Base-by-base conservation (phyloP, 2,888 invertebrate species). In the Cosmorhoe ocellata region DNA sequence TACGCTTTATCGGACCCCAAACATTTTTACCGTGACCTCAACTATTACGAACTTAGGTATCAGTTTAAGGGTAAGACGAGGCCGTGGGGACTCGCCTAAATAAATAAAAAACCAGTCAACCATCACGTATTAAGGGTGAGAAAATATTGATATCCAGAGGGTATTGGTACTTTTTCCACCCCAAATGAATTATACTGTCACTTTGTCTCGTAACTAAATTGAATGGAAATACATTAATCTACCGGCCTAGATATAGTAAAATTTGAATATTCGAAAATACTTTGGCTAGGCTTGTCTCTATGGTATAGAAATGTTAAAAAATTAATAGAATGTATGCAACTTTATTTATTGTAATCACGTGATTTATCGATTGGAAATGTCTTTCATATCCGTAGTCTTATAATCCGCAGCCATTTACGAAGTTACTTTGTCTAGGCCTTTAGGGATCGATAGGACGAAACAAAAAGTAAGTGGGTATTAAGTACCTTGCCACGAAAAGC, bases 21-120 rank as follows among this genome's bases (percentile, higher is more conserved):
- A 48, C 52, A 61, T 47, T 56, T 55, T 61, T 51, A 46, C 56
- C 52, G 18, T 43, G 45, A 38, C 37, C 45, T 42, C 37, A 38
- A 51, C 60, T 51, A 59, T 64, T 63, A 61, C 56, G 57, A 60
- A 62, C 53, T 63, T 61, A 52, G 3, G 56, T 57, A 55, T 52
- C 58, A 58, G 52, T 62, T 58, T 60, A 52, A 56, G 49, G 48
- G 47, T 36, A 34, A 26, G 42, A 50, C 40, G 48, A 33, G 43
- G 49, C 50, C 49, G 28, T 14, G 22, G 46, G 56, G 56, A 46
- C 41, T 5, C 31, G 36, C 59, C 63, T 64, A 64, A 60, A 56
- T 63, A 63, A 64, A 63, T 63, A 61, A 58, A 59, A 61, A 59
- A 56, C 38, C 51, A 56, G 51, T 55, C 58, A 50, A 51, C 58